These are phyloP conservation scores for Limnephilus lunatus DNA, from an alignment of 2,888 invertebrate genomes.

Conservation along the genomic window DNA sequence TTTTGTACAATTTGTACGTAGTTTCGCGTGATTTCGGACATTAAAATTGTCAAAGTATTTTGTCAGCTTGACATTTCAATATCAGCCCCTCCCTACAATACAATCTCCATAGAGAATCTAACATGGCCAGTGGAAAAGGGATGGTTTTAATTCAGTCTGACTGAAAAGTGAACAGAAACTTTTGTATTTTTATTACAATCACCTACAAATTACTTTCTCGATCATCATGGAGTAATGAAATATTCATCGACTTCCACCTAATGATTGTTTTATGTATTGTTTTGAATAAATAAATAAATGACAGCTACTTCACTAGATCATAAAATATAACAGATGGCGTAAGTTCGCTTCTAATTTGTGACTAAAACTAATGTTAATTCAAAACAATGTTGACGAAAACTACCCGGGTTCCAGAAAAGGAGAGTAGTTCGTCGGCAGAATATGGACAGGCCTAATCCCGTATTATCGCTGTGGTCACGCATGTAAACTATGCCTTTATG, in stretches of 20 bases:
- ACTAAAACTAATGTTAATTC: neutral
- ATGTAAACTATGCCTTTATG: slow-evolving; percentile 59
- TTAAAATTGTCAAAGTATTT: slow-evolving; percentile 64
- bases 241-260: neutral
- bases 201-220: neutral
- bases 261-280: neutral
- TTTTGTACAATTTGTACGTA: slow-evolving; percentile 41
- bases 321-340: neutral
- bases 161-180: neutral
- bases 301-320: neutral
- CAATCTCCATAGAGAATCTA: slow-evolving; percentile 16
- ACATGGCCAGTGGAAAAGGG: neutral
- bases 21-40: slow-evolving; percentile 67
- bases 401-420: slow-evolving; percentile 15
- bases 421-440: slow-evolving; percentile 21
- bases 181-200: neutral
- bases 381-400: slow-evolving; percentile 19
- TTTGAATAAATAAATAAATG: neutral
- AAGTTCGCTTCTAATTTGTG: neutral
- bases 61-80: slow-evolving; percentile 65
- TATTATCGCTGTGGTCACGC: slow-evolving; percentile 64
- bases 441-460: slow-evolving; percentile 58
- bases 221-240: neutral
- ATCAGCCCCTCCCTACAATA: slow-evolving; percentile 44
- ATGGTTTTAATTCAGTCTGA: slow-evolving; percentile 13